Conservation (phyloP, 2,797 vertebrate genomes). For the Gallinago stenura region DNA sequence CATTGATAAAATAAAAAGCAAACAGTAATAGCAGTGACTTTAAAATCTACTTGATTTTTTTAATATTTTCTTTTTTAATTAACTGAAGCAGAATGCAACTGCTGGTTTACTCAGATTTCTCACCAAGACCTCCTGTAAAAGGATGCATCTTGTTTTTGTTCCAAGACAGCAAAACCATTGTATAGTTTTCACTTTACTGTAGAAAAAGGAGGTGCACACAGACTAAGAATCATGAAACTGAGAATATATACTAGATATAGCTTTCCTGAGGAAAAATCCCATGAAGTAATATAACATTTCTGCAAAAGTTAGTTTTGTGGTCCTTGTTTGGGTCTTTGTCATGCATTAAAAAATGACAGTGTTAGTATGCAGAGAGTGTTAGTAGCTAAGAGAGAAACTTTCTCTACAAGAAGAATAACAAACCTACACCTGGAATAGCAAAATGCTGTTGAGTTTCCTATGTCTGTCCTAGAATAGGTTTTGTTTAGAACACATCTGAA, state of each 20-base stretch:
- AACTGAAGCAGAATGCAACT: not conserved
- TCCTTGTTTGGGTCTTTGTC: not conserved
- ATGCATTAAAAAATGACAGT: not conserved
- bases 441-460: not conserved
- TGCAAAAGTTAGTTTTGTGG: not conserved
- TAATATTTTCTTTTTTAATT: not conserved
- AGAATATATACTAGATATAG: not conserved
- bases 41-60: not conserved
- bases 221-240: not conserved
- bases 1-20: not conserved
- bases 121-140: not conserved
- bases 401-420: not conserved
- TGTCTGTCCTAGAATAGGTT: not conserved
- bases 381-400: not conserved
- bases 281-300: not conserved
- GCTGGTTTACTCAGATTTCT: not conserved
- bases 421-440: not conserved
- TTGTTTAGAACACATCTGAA: not conserved
- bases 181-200: not conserved
- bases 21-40: not conserved
- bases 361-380: not conserved
- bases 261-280: not conserved
- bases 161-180: not conserved
- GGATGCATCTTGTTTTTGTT: not conserved
- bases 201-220: not conserved